These are phyloP conservation scores for Drosophila lowei DNA, from an alignment of 1,140 invertebrate species.

Conservation along the genomic window DNA sequence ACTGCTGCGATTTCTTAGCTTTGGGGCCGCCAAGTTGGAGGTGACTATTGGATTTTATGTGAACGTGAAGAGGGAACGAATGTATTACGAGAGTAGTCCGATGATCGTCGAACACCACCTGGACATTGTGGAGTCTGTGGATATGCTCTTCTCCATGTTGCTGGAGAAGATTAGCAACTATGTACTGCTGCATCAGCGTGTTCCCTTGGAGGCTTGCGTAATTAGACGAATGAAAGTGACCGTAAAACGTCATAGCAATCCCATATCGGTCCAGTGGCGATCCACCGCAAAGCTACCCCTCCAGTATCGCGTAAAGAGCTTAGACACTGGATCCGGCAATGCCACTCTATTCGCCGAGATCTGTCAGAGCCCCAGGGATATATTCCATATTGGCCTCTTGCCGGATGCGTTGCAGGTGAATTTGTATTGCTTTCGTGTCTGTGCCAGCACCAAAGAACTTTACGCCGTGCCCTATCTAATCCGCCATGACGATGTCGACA, in stretches of 20 bases:
- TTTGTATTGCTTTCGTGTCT: conserved; percentile 54
- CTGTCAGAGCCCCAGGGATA: too few species aligned
- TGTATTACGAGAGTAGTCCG: conserved; percentile 52
- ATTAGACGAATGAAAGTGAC: conserved; percentile 54
- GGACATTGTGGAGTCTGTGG: conserved; percentile 57
- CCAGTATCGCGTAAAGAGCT: conserved; percentile 52
- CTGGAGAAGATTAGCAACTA: conserved; percentile 61
- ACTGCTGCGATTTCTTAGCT: conserved; percentile 50
- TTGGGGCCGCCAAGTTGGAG: conserved; percentile 37
- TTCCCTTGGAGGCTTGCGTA: conserved; percentile 41
- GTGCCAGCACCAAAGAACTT: conserved; percentile 53
- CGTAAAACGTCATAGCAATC: conserved; percentile 33
- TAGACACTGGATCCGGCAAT: neutral
- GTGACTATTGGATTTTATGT: conserved; percentile 58
- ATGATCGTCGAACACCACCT: conserved; percentile 44
- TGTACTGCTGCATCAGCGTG: conserved; percentile 27
- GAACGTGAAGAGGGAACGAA: conserved; percentile 29
- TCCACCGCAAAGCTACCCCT: conserved; percentile 30
- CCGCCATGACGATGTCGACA: conserved; percentile 34
- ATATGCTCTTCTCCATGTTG: conserved; percentile 59
- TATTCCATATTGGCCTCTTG: conserved; percentile 2
- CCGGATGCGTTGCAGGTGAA: conserved; percentile 37
- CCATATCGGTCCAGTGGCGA: neutral
- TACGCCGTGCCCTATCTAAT: conserved; percentile 57
- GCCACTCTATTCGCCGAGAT: too few species aligned